phyloP scores from a whole-genome alignment of 2,888 invertebrate genomes.

The Anaspis maculata region DNA sequence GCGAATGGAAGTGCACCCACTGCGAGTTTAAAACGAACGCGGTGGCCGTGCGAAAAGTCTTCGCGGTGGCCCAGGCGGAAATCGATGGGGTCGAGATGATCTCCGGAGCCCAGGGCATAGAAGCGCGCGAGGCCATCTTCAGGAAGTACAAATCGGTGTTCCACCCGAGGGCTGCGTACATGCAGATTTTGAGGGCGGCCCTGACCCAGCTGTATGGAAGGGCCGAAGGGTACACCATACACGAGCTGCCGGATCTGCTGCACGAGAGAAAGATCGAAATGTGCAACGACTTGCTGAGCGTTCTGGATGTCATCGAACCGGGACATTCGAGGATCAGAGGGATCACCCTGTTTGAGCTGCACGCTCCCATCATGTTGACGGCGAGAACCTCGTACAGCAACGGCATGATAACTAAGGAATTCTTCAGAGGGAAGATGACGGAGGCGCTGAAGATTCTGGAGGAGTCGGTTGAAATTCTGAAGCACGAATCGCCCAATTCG shows the following conservation, averaged over 20 bases:
- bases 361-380: constrained; percentile 65
- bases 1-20: constrained; percentile 57
- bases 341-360: constrained; percentile 58
- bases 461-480: constrained; percentile 57
- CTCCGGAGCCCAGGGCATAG: constrained; percentile 52
- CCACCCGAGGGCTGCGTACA: constrained; percentile 69
- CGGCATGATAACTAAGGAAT: constrained; percentile 50
- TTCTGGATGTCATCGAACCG: constrained; percentile 66
- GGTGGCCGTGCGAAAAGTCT: constrained; percentile 52
- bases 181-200: constrained; percentile 58
- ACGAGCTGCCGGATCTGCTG: constrained; percentile 63
- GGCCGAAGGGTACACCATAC: constrained; percentile 59
- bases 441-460: constrained; percentile 56
- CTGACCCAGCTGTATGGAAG: constrained; percentile 74
- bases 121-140: constrained; percentile 52
- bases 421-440: constrained; percentile 53
- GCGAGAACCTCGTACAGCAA: constrained; percentile 57
- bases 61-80: constrained; percentile 58
- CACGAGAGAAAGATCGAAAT: constrained; percentile 68
- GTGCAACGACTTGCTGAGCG: constrained; percentile 58
- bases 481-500: constrained; percentile 56
- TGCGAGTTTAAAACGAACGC: constrained; percentile 59
- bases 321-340: constrained; percentile 71
- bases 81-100: constrained; percentile 55
- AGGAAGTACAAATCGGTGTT: constrained; percentile 45